These are phyloP conservation scores for Scarus forsteni DNA, from an alignment of 2,797 vertebrate species.

Conservation along the genomic window DNA sequence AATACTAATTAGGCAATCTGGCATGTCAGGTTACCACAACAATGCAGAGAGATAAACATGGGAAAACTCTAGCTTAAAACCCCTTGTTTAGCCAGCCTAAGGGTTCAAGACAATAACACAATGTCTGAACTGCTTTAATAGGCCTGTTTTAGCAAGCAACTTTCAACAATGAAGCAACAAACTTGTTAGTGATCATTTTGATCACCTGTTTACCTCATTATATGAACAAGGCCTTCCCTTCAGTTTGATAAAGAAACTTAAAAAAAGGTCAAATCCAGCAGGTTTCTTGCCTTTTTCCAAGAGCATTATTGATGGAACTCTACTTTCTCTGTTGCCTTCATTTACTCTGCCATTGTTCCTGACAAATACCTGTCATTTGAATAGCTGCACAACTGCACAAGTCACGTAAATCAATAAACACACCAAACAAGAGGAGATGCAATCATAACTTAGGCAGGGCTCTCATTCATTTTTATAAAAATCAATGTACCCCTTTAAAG, in stretches of 20 bases:
- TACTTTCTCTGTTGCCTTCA: constrained; percentile 30
- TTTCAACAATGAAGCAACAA: constrained; percentile 17
- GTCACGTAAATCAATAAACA: constrained; percentile 67
- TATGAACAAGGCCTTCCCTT: neutral
- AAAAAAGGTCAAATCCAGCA: constrained; percentile 6
- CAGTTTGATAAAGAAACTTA: constrained; percentile 4
- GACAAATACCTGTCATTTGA: constrained; percentile 64
- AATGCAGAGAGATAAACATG: too few species aligned
- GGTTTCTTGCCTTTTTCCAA: constrained; percentile 5
- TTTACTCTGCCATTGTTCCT: constrained; percentile 46
- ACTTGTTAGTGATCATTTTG: neutral
- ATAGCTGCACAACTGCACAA: constrained; percentile 61
- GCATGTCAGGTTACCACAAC: too few species aligned
- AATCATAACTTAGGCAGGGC: constrained; percentile 67
- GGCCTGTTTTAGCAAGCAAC: constrained; percentile 7
- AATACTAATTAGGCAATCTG: too few species aligned
- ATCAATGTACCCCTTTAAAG: constrained; percentile 83
- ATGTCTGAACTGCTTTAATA: neutral
- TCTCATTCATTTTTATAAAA: constrained; percentile 86
- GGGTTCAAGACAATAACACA: too few species aligned
- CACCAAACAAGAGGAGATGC: constrained; percentile 45
- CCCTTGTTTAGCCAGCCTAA: too few species aligned
- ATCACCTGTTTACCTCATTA: constrained; percentile 14
- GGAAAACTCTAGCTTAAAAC: too few species aligned
- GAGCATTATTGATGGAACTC: constrained; percentile 10